Evolutionary conservation across 2,888 invertebrate species (phyloP), one percentile per base, ranked within the genome.

Genomic region (Drepana falcataria): DNA sequence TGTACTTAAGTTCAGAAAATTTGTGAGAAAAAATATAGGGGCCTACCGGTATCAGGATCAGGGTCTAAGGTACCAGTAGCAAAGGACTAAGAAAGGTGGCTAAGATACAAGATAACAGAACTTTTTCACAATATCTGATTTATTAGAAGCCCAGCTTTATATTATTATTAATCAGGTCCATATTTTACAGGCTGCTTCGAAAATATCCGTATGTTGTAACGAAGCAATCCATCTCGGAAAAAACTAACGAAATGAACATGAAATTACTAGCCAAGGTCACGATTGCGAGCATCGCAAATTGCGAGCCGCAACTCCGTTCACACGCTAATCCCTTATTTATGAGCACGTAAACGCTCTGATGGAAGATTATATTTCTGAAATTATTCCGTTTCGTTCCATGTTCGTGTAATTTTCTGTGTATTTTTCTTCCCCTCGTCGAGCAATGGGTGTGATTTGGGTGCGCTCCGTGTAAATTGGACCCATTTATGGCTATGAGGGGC

Each of bases 151-250:
- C 21, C 21, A 21, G 21, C 21, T 21, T 21, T 21, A 21, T 21
- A 21, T 21, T 21, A 21, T 21, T 21, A 21, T 21, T 21, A 21
- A 21, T 21, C 21, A 21, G 21, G 21, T 21, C 21, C 21, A 21
- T 21, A 21, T 21, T 21, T 21, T 56, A 54, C 44, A 44, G 7
- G 9, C 9, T 9, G 9, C 7, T 57, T 48, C 54, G 57, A 53
- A 41, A 51, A 60, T 61, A 66, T 65, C 57, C 57, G 49, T 53
- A 60, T 60, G 54, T 65, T 52, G 44, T 44, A 44, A 62, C 40
- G 33, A 61, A 66, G 65, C 62, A 68, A 68, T 68, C 59, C 61
- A 68, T 68, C 64, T 60, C 64, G 56, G 59, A 60, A 60, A 57
- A 63, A 56, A 63, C 58, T 68, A 65, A 60, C 59, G 57, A 59